These are phyloP conservation scores for Matsumurasca onukii DNA, from an alignment of 1,140 invertebrate species.

Conservation along the genomic window DNA sequence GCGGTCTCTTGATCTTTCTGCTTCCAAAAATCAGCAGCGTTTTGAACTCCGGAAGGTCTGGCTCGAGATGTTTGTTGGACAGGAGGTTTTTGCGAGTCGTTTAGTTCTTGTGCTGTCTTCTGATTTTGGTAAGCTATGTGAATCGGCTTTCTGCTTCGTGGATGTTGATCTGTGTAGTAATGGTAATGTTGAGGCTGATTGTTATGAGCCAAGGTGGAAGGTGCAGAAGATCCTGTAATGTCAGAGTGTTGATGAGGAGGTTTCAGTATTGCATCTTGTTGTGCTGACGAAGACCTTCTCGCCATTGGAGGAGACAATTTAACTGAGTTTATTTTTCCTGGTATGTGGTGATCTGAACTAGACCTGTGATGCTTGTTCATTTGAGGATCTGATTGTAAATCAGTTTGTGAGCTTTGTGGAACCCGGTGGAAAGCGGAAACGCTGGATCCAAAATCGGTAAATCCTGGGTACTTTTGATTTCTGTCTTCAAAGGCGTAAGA, in stretches of 20 bases:
- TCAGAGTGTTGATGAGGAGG: background rate
- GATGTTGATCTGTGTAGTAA: slow-evolving; percentile 65
- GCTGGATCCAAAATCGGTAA: slow-evolving; percentile 12
- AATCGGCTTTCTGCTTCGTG: slow-evolving; percentile 64
- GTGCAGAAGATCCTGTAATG: background rate
- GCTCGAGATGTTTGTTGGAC: background rate
- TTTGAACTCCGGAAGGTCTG: slow-evolving; percentile 35
- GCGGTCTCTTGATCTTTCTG: slow-evolving; percentile 55
- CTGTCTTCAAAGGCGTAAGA: slow-evolving; percentile 53
- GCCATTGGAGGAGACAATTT: slow-evolving; percentile 8
- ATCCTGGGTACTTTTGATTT: slow-evolving; percentile 15
- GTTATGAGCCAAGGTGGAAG: background rate
- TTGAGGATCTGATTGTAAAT: background rate
- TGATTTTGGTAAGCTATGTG: slow-evolving; percentile 49
- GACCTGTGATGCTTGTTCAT: slow-evolving; percentile 26
- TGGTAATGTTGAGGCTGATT: slow-evolving; percentile 49
- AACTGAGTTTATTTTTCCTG: background rate
- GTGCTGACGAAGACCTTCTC: background rate
- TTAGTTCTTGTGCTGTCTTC: slow-evolving; percentile 46
- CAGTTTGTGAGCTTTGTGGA: background rate
- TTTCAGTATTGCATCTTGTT: background rate
- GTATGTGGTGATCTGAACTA: slow-evolving; percentile 11
- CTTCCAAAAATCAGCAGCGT: slow-evolving; percentile 62
- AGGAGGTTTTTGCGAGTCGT: slow-evolving; percentile 49
- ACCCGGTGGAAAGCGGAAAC: slow-evolving; percentile 6